Evolutionary conservation across 2,113 vertebrate species (phyloP), one percentile per base, ranked within the genome.

Genomic region (Urocitellus parryii): DNA sequence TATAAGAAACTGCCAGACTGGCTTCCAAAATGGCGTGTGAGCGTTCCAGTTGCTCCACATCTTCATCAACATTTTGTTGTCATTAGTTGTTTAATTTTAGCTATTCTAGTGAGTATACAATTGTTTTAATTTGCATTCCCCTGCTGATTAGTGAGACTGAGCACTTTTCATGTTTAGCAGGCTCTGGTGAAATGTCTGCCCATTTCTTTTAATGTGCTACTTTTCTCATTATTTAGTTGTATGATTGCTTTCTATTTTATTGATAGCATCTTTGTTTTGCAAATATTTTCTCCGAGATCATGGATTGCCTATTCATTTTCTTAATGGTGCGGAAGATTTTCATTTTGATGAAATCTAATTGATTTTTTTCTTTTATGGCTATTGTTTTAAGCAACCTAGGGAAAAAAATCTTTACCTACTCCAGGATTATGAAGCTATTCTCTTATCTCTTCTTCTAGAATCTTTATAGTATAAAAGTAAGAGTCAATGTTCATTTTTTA

Each of bases 281-380:
- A 83, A 39, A 89, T 58, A 73, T 48, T 79, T 88, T 88, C 29
- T 73, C 29, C 34, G 24, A 74, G 72, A 67, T 79, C 92, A 18
- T 73, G 76, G 9, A 83, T 65, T 88, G 5, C n/a, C 84, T 70
- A 24, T 88, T 88, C 70, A 94, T 92, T 95, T 84, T 72, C 72
- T 79, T 77, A 88, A 45, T n/a, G 13, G 13, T 65, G 0, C 7
- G 88, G 18, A 92, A 65, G 78, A 72, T 79, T 70, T 70, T 70
- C 32, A n/a, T n/a, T 70, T 70, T 70, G 67, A 68, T n/a, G n/a
- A 12, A 17, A 18, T 76, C 32, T 89, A 65, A 58, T 79, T 37
- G 56, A 8, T 42, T 37, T 87, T 63, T 91, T 67, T 79, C 18
- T 91, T 84, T 80, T 32, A 85, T 80, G 22, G 42, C 42, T 88